A percentile compares a stretch with the other conserved stretches of the same genome.
Evolutionary conservation across 2,113 vertebrate species (phyloP).

Genomic region (Gorsachius goisagi): DNA sequence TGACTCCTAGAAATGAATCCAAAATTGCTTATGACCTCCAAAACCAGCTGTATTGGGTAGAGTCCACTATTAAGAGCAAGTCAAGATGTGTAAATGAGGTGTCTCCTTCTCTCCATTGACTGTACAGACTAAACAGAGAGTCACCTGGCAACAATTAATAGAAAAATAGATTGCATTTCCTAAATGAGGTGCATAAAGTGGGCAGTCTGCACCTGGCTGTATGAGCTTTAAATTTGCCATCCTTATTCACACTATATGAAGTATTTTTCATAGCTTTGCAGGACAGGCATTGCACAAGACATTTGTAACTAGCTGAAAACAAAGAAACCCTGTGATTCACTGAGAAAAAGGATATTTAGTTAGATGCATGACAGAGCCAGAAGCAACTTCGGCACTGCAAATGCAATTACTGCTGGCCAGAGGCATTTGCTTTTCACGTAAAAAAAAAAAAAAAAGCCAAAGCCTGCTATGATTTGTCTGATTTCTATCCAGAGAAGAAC

Average conservation of each 20-base stretch:
- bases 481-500: background rate
- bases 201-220: conserved; percentile 60
- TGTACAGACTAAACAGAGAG: conserved; percentile 62
- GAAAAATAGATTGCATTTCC: conserved; percentile 60
- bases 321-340: conserved; percentile 61
- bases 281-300: conserved; percentile 47
- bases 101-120: conserved; percentile 59
- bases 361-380: conserved; percentile 49
- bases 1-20: background rate
- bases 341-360: conserved; percentile 23
- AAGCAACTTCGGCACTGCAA: conserved; percentile 26
- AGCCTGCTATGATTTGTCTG: background rate
- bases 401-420: conserved; percentile 30
- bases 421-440: conserved; percentile 8
- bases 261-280: conserved; percentile 44
- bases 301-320: conserved; percentile 60
- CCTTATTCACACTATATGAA: conserved; percentile 23
- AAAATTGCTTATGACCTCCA: background rate
- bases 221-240: conserved; percentile 38
- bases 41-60: conserved; percentile 34
- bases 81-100: conserved; percentile 64
- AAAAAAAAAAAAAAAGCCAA: background rate
- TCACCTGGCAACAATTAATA: conserved; percentile 64
- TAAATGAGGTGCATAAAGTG: conserved; percentile 61
- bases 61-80: background rate